Evolutionary conservation across 2,888 invertebrate species (phyloP).

Genomic region (Polydesmus complanatus): DNA sequence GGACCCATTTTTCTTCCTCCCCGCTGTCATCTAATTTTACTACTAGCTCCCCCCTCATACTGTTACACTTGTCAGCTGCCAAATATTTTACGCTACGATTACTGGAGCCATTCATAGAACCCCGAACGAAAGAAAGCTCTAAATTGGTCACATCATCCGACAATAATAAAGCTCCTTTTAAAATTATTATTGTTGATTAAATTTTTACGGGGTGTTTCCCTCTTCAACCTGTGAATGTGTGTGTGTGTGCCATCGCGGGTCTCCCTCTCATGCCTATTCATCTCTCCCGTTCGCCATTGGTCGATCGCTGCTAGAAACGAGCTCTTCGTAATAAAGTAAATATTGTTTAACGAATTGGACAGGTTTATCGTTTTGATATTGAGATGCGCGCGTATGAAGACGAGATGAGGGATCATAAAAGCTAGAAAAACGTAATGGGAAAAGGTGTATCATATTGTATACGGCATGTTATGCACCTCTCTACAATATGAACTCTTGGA

Average conservation of each 20-base stretch:
- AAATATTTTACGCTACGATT: background rate
- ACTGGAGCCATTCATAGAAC: too few species aligned
- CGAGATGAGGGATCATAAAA: background rate
- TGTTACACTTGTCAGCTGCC: background rate
- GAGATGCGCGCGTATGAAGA: background rate
- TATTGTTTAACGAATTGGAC: background rate
- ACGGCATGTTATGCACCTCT: too few species aligned
- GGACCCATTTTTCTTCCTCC: background rate
- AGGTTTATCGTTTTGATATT: background rate
- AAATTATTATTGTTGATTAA: background rate
- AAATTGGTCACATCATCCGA: background rate
- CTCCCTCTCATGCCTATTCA: too few species aligned
- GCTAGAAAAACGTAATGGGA: too few species aligned
- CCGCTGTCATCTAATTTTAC: background rate
- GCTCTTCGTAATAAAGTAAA: background rate
- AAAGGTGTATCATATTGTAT: too few species aligned
- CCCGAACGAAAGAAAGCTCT: too few species aligned
- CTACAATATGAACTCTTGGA: background rate
- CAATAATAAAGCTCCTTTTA: background rate
- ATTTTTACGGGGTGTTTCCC: background rate
- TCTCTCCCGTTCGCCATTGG: background rate
- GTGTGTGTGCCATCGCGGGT: too few species aligned
- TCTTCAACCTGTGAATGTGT: too few species aligned
- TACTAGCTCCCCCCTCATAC: background rate
- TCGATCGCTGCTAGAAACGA: background rate